Evolutionary conservation across 2,113 vertebrate genomes (phyloP).

Genomic region (Puntigrus tetrazona): DNA sequence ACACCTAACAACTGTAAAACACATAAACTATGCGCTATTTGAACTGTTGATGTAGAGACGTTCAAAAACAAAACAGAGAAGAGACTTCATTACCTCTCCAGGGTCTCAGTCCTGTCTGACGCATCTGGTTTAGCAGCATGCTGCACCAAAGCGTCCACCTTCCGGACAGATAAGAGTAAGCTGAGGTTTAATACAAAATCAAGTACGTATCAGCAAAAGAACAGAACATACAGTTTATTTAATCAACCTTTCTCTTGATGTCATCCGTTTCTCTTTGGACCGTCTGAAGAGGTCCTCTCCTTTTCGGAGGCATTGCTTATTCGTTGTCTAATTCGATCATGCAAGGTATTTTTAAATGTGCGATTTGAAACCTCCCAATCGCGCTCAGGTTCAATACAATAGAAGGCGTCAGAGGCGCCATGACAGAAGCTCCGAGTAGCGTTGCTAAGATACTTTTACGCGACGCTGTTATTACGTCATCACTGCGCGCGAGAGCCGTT

Average conservation of each 20-base stretch:
- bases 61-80: neutral
- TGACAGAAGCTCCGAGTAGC: conserved; percentile 28
- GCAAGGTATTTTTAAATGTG: neutral
- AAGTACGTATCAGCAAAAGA: neutral
- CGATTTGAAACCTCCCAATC: neutral
- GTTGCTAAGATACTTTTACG: conserved; percentile 57
- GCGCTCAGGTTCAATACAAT: neutral
- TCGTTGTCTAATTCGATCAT: neutral
- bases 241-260: conserved; percentile 65
- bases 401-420: neutral
- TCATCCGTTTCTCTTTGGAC: conserved; percentile 69
- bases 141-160: conserved; percentile 43
- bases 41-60: neutral
- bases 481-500: neutral
- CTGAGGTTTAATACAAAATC: neutral
- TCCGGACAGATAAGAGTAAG: neutral
- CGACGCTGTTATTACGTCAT: conserved; percentile 17
- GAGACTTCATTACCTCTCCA: conserved; percentile 17
- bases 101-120: neutral
- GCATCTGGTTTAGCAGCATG: neutral
- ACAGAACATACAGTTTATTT: neutral
- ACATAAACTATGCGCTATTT: neutral
- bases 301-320: conserved; percentile 69
- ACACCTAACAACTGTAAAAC: neutral
- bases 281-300: conserved; percentile 69